These are phyloP conservation scores for Stenoptilia bipunctidactyla DNA, from an alignment of 2,888 invertebrate species.

Conservation along the genomic window DNA sequence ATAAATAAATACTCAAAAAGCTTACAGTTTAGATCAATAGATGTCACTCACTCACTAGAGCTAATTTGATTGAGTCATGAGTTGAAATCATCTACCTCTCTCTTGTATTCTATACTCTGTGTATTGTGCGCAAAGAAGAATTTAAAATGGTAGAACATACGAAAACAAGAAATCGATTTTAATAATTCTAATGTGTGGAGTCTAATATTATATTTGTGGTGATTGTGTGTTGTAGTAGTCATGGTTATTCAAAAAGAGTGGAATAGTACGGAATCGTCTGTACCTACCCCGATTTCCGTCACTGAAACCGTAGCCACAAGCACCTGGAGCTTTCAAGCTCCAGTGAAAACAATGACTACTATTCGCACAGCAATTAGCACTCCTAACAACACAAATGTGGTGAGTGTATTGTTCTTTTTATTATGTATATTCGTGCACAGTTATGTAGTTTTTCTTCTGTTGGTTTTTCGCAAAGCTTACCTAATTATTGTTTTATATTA, in stretches of 20 bases:
- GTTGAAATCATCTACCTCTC: too few relatives aligned
- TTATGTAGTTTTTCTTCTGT: background rate
- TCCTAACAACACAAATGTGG: conserved; percentile 45
- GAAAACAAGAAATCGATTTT: too few relatives aligned
- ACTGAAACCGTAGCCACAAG: conserved; percentile 30
- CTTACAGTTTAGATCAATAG: too few relatives aligned
- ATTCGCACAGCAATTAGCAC: conserved; percentile 27
- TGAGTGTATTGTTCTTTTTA: conserved; percentile 19
- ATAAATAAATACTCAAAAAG: too few relatives aligned
- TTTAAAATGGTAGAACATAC: too few relatives aligned
- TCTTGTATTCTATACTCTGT: too few relatives aligned
- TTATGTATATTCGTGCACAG: background rate
- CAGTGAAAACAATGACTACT: conserved; percentile 36
- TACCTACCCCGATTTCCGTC: conserved; percentile 27
- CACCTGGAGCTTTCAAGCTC: conserved; percentile 52
- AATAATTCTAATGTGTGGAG: too few relatives aligned
- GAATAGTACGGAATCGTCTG: conserved; percentile 40
- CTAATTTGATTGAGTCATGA: too few relatives aligned
- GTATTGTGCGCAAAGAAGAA: too few relatives aligned
- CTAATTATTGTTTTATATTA: too few relatives aligned
- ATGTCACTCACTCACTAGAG: too few relatives aligned
- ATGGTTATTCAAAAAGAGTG: conserved; percentile 61
- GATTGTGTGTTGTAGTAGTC: conserved; percentile 7
- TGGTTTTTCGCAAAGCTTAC: background rate
- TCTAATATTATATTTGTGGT: conserved; percentile 4